phyloP scores from a whole-genome alignment of 2,888 invertebrate genomes.

The Nomada flava region DNA sequence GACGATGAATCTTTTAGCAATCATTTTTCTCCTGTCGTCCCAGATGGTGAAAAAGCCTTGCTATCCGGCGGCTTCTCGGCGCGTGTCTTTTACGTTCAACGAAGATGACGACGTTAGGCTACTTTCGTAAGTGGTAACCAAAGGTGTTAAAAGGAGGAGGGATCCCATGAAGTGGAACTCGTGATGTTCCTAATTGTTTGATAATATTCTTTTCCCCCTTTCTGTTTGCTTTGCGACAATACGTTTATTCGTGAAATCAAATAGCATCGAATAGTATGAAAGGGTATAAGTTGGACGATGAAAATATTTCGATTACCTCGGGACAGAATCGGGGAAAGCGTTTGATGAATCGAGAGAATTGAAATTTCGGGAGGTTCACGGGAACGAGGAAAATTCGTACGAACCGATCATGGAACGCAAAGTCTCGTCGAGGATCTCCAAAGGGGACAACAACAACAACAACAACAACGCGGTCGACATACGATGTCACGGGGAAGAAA shows the following conservation, averaged over 20 bases:
- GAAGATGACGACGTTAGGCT: conserved; percentile 78
- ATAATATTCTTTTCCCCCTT: not conserved
- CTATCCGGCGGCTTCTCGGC: conserved; percentile 74
- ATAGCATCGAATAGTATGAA: too few species aligned
- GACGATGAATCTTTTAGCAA: conserved; percentile 83
- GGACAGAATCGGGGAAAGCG: conserved; percentile 25
- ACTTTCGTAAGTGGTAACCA: conserved; percentile 68
- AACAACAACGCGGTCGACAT: conserved; percentile 62
- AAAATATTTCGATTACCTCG: conserved; percentile 8
- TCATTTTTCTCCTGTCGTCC: conserved; percentile 79
- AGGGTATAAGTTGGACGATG: not conserved
- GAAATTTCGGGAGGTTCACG: not conserved
- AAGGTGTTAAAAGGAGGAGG: conserved; percentile 44
- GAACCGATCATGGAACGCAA: conserved; percentile 51
- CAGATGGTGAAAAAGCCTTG: conserved; percentile 79
- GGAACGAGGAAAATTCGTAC: conserved; percentile 20
- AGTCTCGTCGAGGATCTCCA: conserved; percentile 58
- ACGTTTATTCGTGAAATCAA: not conserved
- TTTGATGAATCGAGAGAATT: not conserved
- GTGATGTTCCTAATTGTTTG: conserved; percentile 2
- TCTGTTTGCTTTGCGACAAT: not conserved
- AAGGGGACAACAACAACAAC: conserved; percentile 60
- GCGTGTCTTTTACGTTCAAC: conserved; percentile 76
- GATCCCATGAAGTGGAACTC: conserved; percentile 55
- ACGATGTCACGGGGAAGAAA: conserved; percentile 57